Evolutionary conservation across 2,888 invertebrate genomes (phyloP).

Genomic region (Poecilus cupreus): DNA sequence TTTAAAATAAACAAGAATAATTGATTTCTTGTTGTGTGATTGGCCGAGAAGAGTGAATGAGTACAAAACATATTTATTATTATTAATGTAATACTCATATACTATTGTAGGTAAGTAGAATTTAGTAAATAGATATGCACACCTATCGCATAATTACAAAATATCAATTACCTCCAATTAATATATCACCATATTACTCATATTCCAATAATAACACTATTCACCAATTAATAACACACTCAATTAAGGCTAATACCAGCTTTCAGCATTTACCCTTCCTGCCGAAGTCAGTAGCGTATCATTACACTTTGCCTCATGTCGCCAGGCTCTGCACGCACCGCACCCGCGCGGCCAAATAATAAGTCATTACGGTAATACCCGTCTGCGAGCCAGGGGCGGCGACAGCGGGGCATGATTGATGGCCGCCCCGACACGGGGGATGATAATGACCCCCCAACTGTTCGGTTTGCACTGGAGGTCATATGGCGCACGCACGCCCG

Average conservation of each 20-base stretch:
- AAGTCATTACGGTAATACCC: constrained; percentile 38
- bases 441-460: constrained; percentile 41
- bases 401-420: constrained; percentile 26
- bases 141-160: background rate
- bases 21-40: no score
- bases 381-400: constrained; percentile 6
- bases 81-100: no score
- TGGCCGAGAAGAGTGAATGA: no score
- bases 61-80: no score
- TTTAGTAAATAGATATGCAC: no score
- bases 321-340: background rate
- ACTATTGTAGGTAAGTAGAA: no score
- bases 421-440: constrained; percentile 24
- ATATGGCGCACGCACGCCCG: constrained; percentile 3
- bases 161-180: background rate
- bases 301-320: constrained; percentile 1
- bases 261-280: constrained; percentile 3
- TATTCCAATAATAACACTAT: background rate
- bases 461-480: constrained; percentile 27
- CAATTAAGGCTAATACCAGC: background rate
- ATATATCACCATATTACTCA: background rate
- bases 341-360: constrained; percentile 20
- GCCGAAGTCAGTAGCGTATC: constrained; percentile 1
- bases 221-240: background rate
- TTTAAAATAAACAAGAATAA: no score